Percentiles rank a stretch among this genome's conserved stretches.
These are phyloP conservation scores for Sebastes schlegelii DNA, from an alignment of 2,113 vertebrate genomes.

Conservation along the genomic window DNA sequence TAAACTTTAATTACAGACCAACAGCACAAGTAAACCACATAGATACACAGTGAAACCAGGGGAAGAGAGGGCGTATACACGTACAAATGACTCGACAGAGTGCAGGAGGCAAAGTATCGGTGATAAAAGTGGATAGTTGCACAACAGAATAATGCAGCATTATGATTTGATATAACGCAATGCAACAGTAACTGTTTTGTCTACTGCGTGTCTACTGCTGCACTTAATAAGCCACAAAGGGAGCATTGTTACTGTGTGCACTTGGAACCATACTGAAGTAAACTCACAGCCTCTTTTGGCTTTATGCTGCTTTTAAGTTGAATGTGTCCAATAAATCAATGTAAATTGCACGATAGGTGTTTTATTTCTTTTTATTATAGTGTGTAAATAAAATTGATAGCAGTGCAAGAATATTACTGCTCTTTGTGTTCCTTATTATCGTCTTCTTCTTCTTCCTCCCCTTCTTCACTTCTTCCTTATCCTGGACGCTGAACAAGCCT, in stretches of 20 bases:
- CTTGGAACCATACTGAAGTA: slow-evolving; percentile 7
- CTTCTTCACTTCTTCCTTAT: too few relatives aligned
- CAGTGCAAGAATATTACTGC: not conserved
- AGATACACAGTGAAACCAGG: slow-evolving; percentile 37
- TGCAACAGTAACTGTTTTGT: slow-evolving; percentile 26
- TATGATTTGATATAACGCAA: slow-evolving; percentile 31
- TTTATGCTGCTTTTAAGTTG: not conserved
- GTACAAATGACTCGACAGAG: not conserved
- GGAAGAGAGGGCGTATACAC: slow-evolving; percentile 14
- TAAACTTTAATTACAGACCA: slow-evolving; percentile 68
- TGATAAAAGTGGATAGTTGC: slow-evolving; percentile 25
- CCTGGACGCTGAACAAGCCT: too few relatives aligned
- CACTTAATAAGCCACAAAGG: slow-evolving; percentile 39
- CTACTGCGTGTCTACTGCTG: slow-evolving; percentile 17
- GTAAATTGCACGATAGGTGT: not conserved
- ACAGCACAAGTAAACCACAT: slow-evolving; percentile 53
- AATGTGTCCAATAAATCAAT: not conserved
- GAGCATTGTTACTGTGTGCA: slow-evolving; percentile 33
- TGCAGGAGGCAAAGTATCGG: slow-evolving; percentile 40
- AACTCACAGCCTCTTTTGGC: slow-evolving; percentile 5
- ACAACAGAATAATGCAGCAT: slow-evolving; percentile 20
- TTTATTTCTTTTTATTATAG: not conserved
- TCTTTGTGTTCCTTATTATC: not conserved
- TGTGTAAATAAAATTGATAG: not conserved
- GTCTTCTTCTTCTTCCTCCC: not conserved